Base-by-base conservation (phyloP, 1,140 invertebrate genomes). In the Dryas iulia region DNA sequence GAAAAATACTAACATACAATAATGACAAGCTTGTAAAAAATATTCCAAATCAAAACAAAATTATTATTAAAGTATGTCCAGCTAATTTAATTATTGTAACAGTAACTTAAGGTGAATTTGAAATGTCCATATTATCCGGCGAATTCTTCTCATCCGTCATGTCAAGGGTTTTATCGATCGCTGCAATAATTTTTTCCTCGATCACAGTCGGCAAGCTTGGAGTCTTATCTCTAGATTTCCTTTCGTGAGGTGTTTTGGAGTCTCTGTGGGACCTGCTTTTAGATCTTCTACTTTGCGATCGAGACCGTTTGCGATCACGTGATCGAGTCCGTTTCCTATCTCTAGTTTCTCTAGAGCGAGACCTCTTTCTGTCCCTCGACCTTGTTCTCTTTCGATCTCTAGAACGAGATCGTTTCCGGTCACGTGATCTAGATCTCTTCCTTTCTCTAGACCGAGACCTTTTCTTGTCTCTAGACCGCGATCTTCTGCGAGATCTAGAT, bases 41-140 rank as follows among this genome's bases (percentile, higher is more conserved):
- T 28, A 39, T 39, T 33, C 14, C n/a, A 35, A 58, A 57, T 35
- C n/a, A 26, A 56, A 39, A 67, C n/a, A 26, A 56, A 39, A 67
- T 56, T 58, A 56, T 61, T 30, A 62, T 62, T 69, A n/a, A 59
- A 31, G 18, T 23, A 69, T 69, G 59, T 69, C 66, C 59, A 53
- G 14, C 18, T 63, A 23, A 31, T 33, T 24, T 52, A 56, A 63
- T 56, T 33, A 63, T 63, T 23, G 21, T 31, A 56, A 54, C 47
- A 30, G 3, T 8, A 31, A 63, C 54, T 21, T 88, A 92, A 69
- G 86, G 92, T 66, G 88, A 93, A 77, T 93, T 92, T 21, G 91
- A 93, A 82, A 92, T 92, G 71, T 92, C 91, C 91, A 93, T 92
- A 64, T 92, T 93, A 74, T 92, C 90, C 18, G 91, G 90, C 11